A percentile compares a stretch with the other conserved stretches of the same genome.
Conservation (phyloP, 2,797 vertebrate species). For the Labroides dimidiatus region DNA sequence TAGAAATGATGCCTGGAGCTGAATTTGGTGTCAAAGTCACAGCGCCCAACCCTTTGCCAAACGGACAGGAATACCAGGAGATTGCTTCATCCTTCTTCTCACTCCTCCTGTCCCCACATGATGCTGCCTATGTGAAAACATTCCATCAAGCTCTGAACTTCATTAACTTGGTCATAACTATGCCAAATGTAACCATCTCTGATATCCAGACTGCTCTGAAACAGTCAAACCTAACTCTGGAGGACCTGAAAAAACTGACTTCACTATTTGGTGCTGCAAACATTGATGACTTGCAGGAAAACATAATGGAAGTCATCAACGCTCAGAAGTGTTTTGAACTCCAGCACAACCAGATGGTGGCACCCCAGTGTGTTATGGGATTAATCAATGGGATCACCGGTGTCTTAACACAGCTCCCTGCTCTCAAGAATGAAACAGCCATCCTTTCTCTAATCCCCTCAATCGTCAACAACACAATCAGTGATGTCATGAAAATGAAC, state of each 20-base stretch:
- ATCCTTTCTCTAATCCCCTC: conserved; percentile 65
- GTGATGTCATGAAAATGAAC: conserved; percentile 36
- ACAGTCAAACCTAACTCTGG: conserved; percentile 75
- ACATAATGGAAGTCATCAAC: conserved; percentile 58
- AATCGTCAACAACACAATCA: conserved; percentile 57
- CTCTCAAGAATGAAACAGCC: conserved; percentile 52
- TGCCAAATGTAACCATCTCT: conserved; percentile 60
- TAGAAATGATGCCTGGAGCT: conserved; percentile 39
- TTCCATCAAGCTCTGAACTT: conserved; percentile 68
- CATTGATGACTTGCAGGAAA: conserved; percentile 56
- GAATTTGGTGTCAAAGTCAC: conserved; percentile 43
- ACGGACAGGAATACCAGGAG: conserved; percentile 47
- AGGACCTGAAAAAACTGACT: conserved; percentile 68
- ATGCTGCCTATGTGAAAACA: conserved; percentile 50
- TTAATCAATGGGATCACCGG: conserved; percentile 56
- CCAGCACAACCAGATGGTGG: conserved; percentile 34
- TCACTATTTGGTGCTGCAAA: conserved; percentile 53
- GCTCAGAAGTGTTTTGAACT: conserved; percentile 69
- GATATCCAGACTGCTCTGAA: conserved; percentile 68
- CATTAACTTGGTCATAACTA: conserved; percentile 60
- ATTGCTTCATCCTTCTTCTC: conserved; percentile 61
- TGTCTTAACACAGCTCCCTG: conserved; percentile 64
- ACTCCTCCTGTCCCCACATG: conserved; percentile 62
- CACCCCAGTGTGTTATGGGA: conserved; percentile 65
- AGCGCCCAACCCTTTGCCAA: conserved; percentile 14